phyloP scores from a whole-genome alignment of 2,888 invertebrate species.

The Geophilus truncorum region DNA sequence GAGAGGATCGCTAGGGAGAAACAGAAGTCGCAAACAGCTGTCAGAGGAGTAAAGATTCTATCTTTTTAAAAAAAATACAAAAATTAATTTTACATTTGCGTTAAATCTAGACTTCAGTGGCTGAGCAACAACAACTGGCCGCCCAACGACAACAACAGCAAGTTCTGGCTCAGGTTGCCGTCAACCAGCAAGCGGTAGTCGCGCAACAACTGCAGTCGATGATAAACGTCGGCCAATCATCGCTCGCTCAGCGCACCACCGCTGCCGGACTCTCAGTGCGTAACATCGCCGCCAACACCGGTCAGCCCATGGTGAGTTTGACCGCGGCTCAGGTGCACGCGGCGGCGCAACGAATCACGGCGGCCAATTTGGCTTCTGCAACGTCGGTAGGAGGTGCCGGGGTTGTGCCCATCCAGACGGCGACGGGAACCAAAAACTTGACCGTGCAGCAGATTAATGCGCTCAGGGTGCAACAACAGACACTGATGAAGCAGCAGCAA shows the following conservation, averaged over 20 bases:
- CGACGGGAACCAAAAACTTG: slow-evolving; percentile 14
- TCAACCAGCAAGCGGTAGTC: slow-evolving; percentile 35
- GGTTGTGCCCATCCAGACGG: neutral
- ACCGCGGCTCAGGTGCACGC: slow-evolving; percentile 30
- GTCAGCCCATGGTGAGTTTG: slow-evolving; percentile 18
- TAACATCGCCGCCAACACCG: neutral
- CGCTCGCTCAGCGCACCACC: neutral
- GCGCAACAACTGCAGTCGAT: slow-evolving; percentile 38
- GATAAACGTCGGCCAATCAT: slow-evolving; percentile 35
- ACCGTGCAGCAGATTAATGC: slow-evolving; percentile 37
- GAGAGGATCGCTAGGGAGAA: slow-evolving; percentile 82
- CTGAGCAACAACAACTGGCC: slow-evolving; percentile 43
- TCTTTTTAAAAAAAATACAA: neutral
- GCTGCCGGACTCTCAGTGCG: neutral
- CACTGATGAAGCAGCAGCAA: slow-evolving; percentile 38
- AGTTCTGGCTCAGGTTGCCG: slow-evolving; percentile 38
- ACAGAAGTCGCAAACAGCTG: slow-evolving; percentile 50
- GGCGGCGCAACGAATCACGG: neutral
- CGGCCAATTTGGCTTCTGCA: slow-evolving; percentile 29
- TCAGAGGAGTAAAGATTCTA: neutral
- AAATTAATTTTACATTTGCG: neutral
- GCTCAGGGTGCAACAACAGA: slow-evolving; percentile 35
- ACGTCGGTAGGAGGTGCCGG: neutral
- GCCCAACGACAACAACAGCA: slow-evolving; percentile 50
- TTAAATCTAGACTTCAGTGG: slow-evolving; percentile 34